Evolutionary conservation across 2,888 invertebrate species (phyloP).

Genomic region (Dusona sp.): DNA sequence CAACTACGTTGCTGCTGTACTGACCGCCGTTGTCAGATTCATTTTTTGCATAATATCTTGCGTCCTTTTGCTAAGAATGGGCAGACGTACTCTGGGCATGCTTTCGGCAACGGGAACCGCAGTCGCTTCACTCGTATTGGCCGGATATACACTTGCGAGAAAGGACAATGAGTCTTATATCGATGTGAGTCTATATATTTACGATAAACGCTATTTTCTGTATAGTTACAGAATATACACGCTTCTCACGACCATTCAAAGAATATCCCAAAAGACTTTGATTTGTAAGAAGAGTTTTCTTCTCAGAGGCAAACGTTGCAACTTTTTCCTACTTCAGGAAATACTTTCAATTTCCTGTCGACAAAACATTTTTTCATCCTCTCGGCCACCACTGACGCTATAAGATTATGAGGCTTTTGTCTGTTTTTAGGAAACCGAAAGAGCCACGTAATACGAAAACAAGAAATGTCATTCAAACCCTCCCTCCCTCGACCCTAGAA

Average conservation of each 20-base stretch:
- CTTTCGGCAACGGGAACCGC: constrained; percentile 90
- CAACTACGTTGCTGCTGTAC: constrained; percentile 88
- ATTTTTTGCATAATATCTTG: constrained; percentile 89
- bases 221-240: not conserved
- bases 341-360: constrained; percentile 56
- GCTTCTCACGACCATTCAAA: not conserved
- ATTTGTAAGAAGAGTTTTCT: constrained; percentile 11
- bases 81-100: constrained; percentile 88
- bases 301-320: not conserved
- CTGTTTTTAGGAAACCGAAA: not conserved
- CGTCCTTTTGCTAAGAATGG: constrained; percentile 88
- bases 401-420: not conserved
- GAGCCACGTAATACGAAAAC: not conserved
- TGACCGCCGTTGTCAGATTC: constrained; percentile 89
- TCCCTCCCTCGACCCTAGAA: too few relatives aligned
- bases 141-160: constrained; percentile 85
- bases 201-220: not conserved
- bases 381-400: not conserved
- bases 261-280: not conserved
- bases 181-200: constrained; percentile 71
- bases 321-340: constrained; percentile 16
- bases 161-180: constrained; percentile 79
- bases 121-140: constrained; percentile 87
- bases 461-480: too few relatives aligned
- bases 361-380: constrained; percentile 26